Base-by-base conservation (phyloP, 2,797 vertebrate species). In the Miichthys miiuy region DNA sequence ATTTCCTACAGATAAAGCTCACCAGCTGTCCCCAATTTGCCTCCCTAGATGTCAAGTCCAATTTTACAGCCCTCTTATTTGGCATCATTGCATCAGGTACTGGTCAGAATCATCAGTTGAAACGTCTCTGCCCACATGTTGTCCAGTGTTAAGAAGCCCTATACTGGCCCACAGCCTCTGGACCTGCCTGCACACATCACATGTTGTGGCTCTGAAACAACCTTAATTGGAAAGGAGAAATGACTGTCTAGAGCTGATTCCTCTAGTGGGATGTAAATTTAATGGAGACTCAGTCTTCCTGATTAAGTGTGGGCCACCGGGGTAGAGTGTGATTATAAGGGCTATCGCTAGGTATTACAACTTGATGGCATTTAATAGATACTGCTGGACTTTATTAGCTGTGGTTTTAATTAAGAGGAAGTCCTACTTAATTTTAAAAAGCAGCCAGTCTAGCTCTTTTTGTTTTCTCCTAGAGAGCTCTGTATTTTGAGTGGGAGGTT, bases 361-460 rank as follows among this genome's bases (percentile, higher is more conserved):
- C 48, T 55, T 79, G 76, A 75, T 14, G 1, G 72, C 79, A 62
- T 84, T 86, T 82, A 87, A 86, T 84, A 81, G 71, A 83, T 69
- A 44, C 21, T 54, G 74, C 69, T 47, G 62, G 71, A 81, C 65
- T 87, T 88, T 77, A 86, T 85, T 84, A 78, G 63, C 72, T 76
- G 68, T 67, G 56, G 54, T 48, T 81, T 74, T 88, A 89, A 88
- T 90, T 87, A 81, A 86, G 82, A 84, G 41, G 68, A 83, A 69
- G 63, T 47, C 68, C 20, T 38, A 48, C 41, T 79, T 57, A 27
- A 50, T 65, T 70, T 55, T 70, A 71, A 82, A 68, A 64, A 63
- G 63, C 68, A 61, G 66, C 17, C 61, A 27, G 20, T 72, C 56
- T 58, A 10, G 54, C 61, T 75, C 56, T 30, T 16, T 64, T 38